Percentiles rank a stretch among this genome's conserved stretches.
These are phyloP conservation scores for Dicycla oo DNA, from an alignment of 2,888 invertebrate genomes.

Conservation along the genomic window DNA sequence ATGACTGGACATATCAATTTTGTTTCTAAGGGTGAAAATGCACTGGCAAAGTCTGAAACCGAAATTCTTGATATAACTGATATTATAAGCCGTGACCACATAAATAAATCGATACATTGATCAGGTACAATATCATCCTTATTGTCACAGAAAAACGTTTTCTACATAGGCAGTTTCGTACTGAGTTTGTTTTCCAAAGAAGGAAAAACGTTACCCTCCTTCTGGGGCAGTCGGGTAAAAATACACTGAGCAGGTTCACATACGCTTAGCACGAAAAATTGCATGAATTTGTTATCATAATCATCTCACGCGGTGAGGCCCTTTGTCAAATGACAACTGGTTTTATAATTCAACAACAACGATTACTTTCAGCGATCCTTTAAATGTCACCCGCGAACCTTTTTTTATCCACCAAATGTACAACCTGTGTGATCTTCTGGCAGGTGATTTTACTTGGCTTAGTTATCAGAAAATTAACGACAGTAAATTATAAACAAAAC, in stretches of 20 bases:
- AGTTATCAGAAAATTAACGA: constrained; percentile 18
- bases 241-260: not conserved
- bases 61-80: not conserved
- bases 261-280: not conserved
- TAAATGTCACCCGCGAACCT: constrained; percentile 14
- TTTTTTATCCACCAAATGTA: constrained; percentile 12
- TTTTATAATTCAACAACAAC: constrained; percentile 9
- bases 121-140: not conserved
- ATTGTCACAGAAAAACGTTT: not conserved
- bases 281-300: constrained; percentile 1
- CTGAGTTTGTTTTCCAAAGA: not conserved
- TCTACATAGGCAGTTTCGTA: not conserved
- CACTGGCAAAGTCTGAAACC: no score
- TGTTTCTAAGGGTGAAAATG: not conserved
- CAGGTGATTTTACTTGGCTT: constrained; percentile 24
- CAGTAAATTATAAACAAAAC: constrained; percentile 8
- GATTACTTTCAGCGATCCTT: constrained; percentile 1
- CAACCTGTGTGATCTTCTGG: constrained; percentile 13
- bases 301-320: not conserved
- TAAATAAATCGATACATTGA: not conserved
- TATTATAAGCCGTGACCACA: not conserved
- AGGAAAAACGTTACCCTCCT: not conserved
- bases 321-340: constrained; percentile 16
- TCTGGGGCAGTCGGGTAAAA: not conserved
- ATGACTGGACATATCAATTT: no score